Evolutionary conservation across 2,113 vertebrate species (phyloP).

Genomic region (Syngnathus floridae): DNA sequence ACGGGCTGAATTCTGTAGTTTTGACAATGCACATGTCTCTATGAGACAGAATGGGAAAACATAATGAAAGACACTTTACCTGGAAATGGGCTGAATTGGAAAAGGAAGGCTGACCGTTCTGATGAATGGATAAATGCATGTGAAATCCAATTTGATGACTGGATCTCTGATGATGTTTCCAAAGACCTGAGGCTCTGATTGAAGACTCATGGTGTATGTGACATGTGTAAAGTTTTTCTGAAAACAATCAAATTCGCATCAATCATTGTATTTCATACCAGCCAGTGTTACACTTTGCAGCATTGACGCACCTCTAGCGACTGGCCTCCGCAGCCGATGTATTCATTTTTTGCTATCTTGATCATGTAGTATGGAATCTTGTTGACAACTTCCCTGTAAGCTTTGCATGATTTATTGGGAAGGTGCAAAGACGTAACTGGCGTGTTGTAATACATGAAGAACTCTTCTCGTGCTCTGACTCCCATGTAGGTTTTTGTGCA

Average conservation of each 20-base stretch:
- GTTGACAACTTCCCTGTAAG: conserved; percentile 38
- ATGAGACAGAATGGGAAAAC: neutral
- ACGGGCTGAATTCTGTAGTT: neutral
- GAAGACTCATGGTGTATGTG: conserved; percentile 56
- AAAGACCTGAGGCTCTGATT: conserved; percentile 42
- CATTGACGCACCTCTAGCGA: conserved; percentile 46
- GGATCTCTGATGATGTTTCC: conserved; percentile 64
- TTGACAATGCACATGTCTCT: neutral
- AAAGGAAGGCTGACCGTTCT: conserved; percentile 60
- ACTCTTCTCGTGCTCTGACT: conserved; percentile 56
- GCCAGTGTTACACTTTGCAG: neutral
- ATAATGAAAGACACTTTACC: conserved; percentile 33
- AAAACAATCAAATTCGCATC: neutral
- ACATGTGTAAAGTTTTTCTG: conserved; percentile 67
- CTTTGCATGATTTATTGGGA: conserved; percentile 56
- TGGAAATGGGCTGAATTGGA: conserved; percentile 52
- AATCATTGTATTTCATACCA: neutral
- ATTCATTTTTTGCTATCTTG: conserved; percentile 50
- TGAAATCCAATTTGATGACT: conserved; percentile 58
- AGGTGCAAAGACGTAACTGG: conserved; percentile 57
- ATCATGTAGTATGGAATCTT: conserved; percentile 48
- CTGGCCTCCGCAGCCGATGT: conserved; percentile 57
- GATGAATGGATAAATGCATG: conserved; percentile 62
- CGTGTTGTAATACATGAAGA: conserved; percentile 61
- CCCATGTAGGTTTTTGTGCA: conserved; percentile 57